Conservation (phyloP, 1,140 invertebrate genomes). For the Fopius arisanus region DNA sequence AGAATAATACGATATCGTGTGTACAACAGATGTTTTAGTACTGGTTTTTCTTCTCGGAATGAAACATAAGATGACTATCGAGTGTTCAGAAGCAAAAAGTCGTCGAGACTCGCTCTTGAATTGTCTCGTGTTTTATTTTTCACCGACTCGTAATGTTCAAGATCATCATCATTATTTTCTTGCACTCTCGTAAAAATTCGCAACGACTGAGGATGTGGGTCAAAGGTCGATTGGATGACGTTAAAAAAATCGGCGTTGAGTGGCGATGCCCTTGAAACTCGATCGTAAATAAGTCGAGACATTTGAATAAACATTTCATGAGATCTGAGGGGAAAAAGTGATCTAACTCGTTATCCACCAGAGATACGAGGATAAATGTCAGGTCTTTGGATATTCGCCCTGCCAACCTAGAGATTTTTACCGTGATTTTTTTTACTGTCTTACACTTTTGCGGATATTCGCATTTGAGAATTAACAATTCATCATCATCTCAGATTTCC, state of each 20-base stretch:
- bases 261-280: background rate
- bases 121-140: background rate
- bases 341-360: background rate
- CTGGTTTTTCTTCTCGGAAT: conserved; percentile 8
- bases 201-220: background rate
- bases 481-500: background rate
- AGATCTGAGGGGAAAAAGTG: background rate
- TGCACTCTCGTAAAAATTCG: background rate
- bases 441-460: background rate
- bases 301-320: background rate
- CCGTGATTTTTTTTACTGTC: background rate
- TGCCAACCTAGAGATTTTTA: background rate
- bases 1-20: conserved; percentile 1
- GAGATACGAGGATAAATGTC: background rate
- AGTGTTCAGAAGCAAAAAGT: background rate
- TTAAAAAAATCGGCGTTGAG: background rate
- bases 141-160: too few species aligned
- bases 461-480: background rate
- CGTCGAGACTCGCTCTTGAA: background rate
- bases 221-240: background rate
- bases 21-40: conserved; percentile 13
- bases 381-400: too few species aligned
- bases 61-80: background rate
- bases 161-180: too few species aligned
- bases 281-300: background rate